Conservation (phyloP, 2,888 invertebrate species). For the Limnephilus auricula region DNA sequence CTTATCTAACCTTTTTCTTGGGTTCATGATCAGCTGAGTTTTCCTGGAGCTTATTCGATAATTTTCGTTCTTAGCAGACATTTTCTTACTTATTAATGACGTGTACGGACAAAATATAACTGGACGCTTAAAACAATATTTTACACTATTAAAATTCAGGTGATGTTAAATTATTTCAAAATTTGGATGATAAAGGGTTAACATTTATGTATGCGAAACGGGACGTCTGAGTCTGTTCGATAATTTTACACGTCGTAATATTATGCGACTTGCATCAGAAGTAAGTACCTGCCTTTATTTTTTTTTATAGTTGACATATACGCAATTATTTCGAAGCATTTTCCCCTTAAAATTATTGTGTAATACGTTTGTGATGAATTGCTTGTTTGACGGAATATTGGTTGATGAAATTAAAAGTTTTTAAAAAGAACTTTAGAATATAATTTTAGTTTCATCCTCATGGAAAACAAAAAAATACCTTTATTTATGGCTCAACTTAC, state of each 20-base stretch:
- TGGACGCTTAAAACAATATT: not conserved
- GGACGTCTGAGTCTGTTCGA: conserved; percentile 38
- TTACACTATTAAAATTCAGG: not conserved
- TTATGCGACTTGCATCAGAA: conserved; percentile 21
- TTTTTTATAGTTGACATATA: not conserved
- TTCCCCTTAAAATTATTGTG: not conserved
- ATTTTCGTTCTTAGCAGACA: too few species aligned
- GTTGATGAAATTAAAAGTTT: too few species aligned
- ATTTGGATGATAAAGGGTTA: conserved; percentile 25
- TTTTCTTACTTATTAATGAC: too few species aligned
- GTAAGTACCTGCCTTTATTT: not conserved
- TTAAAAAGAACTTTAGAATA: too few species aligned
- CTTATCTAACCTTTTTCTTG: too few species aligned
- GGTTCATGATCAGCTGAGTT: too few species aligned
- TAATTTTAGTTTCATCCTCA: too few species aligned
- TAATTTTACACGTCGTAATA: conserved; percentile 30
- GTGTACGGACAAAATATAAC: not conserved
- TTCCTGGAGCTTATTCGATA: too few species aligned
- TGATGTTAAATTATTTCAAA: not conserved
- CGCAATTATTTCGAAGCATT: too few species aligned
- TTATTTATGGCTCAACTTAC: not conserved
- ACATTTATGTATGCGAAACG: conserved; percentile 46
- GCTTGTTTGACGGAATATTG: too few species aligned
- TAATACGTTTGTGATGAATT: not conserved
- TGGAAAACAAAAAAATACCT: too few species aligned